phyloP scores from a whole-genome alignment of 1,140 invertebrate genomes.

The Platyscapa corneri region DNA sequence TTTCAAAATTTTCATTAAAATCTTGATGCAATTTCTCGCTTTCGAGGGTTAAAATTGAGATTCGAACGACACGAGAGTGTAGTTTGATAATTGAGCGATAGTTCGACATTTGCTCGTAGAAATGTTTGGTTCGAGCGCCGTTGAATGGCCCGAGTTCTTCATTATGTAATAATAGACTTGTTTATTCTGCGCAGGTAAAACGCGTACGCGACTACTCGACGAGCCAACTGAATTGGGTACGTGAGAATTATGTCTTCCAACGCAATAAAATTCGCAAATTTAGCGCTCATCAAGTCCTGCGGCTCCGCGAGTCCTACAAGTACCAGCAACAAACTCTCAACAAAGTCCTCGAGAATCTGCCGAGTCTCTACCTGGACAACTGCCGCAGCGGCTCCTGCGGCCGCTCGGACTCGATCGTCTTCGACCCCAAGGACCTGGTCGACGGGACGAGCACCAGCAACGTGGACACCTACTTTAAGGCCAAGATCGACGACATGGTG shows the following conservation, averaged over 20 bases:
- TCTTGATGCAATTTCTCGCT: too few species aligned
- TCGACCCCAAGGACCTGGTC: slow-evolving; percentile 80
- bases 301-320: slow-evolving; percentile 93
- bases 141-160: too few species aligned
- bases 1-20: too few species aligned
- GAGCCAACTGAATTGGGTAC: slow-evolving; percentile 91
- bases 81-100: too few species aligned
- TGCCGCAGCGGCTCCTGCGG: slow-evolving; percentile 91
- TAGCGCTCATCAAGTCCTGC: slow-evolving; percentile 91
- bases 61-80: too few species aligned
- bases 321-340: slow-evolving; percentile 95
- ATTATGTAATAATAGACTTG: background rate
- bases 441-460: slow-evolving; percentile 72
- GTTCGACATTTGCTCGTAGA: too few species aligned
- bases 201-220: slow-evolving; percentile 92
- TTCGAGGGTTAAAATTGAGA: too few species aligned
- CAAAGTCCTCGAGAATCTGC: slow-evolving; percentile 94
- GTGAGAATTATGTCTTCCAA: slow-evolving; percentile 96
- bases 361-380: slow-evolving; percentile 94
- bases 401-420: slow-evolving; percentile 83
- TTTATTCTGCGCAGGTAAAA: slow-evolving; percentile 77
- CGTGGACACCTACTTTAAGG: slow-evolving; percentile 72
- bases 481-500: slow-evolving; percentile 61
- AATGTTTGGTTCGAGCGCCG: too few species aligned
- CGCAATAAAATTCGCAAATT: slow-evolving; percentile 95